Evolutionary conservation across 2,888 invertebrate species (phyloP).

Genomic region (Dinocampus coccinellae): DNA sequence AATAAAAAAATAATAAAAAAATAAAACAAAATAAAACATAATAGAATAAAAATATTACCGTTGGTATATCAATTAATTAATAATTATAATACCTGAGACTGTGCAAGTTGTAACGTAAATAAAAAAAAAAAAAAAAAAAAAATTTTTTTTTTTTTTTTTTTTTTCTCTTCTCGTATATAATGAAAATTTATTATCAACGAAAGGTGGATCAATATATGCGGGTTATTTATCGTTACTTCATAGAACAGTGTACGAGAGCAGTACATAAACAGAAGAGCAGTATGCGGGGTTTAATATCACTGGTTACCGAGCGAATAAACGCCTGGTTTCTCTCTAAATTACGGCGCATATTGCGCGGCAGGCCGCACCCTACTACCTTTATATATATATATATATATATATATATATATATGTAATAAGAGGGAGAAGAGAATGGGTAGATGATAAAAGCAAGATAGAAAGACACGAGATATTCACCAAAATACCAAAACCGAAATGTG

Average conservation of each 20-base stretch:
- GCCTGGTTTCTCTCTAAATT: constrained; percentile 40
- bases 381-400: background rate
- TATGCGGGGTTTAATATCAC: background rate
- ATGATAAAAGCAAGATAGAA: background rate
- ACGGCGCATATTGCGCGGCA: constrained; percentile 39
- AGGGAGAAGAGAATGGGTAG: background rate
- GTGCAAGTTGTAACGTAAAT: too few species aligned
- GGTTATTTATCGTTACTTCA: constrained; percentile 32
- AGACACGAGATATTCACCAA: background rate
- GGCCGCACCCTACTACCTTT: constrained; percentile 8
- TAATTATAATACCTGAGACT: background rate
- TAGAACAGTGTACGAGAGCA: constrained; percentile 23
- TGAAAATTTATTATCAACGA: constrained; percentile 15
- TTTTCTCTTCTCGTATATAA: background rate
- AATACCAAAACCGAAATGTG: background rate
- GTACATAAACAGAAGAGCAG: background rate
- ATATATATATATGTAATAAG: too few species aligned
- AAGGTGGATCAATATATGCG: constrained; percentile 1
- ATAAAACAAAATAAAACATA: too few species aligned
- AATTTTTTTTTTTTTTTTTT: background rate
- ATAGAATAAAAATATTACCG: constrained; percentile 24
- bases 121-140: background rate
- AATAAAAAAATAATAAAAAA: too few species aligned
- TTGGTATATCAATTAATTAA: constrained; percentile 6
- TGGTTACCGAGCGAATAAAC: constrained; percentile 43